Conservation (phyloP, 1,140 invertebrate genomes). For the Diorhabda elongata region DNA sequence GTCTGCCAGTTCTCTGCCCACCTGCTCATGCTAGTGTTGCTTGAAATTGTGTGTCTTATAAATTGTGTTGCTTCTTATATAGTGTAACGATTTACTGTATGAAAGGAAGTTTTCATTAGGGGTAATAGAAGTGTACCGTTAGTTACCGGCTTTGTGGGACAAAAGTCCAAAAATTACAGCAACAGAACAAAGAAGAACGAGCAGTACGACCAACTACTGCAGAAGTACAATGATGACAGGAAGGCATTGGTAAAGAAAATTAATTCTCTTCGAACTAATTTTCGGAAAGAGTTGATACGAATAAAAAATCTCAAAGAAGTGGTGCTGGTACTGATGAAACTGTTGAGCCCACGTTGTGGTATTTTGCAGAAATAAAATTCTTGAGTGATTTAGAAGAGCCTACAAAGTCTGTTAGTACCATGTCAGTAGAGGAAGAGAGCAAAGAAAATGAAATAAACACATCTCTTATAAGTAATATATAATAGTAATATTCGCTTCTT, state of each 20-base stretch:
- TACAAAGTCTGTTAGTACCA: background rate
- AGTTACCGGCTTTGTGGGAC: background rate
- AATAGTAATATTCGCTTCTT: too few species aligned
- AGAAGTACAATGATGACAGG: conserved; percentile 25
- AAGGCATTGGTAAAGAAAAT: conserved; percentile 22
- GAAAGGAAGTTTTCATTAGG: background rate
- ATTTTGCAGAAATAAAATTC: background rate
- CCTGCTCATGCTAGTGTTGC: too few species aligned
- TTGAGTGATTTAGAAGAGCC: background rate
- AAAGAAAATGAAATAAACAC: background rate
- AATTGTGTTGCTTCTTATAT: too few species aligned
- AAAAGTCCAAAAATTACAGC: conserved; percentile 12
- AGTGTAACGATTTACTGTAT: too few species aligned
- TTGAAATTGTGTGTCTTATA: too few species aligned
- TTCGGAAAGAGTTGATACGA: conserved; percentile 34
- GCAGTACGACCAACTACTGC: conserved; percentile 24
- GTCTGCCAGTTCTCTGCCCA: conserved; percentile 9
- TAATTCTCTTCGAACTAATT: conserved; percentile 19
- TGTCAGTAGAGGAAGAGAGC: background rate
- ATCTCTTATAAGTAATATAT: background rate
- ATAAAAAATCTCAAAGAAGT: conserved; percentile 10
- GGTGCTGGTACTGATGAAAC: background rate
- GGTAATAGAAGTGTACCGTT: background rate
- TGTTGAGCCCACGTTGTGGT: background rate
- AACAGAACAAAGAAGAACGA: conserved; percentile 15